phyloP scores from a whole-genome alignment of 2,888 invertebrate genomes.

The Lasioglossum pauxillum region DNA sequence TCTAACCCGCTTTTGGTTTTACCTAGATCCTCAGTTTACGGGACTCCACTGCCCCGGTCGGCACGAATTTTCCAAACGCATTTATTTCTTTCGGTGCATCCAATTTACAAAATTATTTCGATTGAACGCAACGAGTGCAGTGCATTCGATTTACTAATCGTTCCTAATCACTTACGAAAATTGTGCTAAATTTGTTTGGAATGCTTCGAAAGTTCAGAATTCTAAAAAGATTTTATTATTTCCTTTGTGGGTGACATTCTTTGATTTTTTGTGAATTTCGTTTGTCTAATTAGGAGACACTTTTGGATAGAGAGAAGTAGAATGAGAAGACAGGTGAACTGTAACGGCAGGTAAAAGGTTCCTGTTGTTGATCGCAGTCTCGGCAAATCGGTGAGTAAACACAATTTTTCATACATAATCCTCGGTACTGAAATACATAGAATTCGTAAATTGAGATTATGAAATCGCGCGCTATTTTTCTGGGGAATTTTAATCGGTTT shows the following conservation, averaged over 20 bases:
- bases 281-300: not conserved
- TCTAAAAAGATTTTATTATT: not conserved
- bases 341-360: not conserved
- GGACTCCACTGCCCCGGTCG: not conserved
- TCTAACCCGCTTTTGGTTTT: slow-evolving; percentile 61
- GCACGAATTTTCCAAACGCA: slow-evolving; percentile 14
- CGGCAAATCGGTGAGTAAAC: not conserved
- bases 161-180: not conserved
- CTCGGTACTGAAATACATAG: not conserved
- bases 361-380: not conserved
- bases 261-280: not conserved
- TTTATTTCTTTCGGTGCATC: not conserved
- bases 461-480: not conserved
- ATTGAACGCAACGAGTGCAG: not conserved
- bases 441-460: not conserved
- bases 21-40: slow-evolving; percentile 52
- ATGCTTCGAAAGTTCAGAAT: not conserved
- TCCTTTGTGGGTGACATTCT: not conserved
- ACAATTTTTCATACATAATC: not conserved
- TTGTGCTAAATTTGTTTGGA: not conserved
- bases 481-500: not conserved
- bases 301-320: not conserved
- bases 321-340: not conserved
- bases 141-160: not conserved
- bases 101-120: not conserved